A percentile compares a stretch with the other conserved stretches of the same genome.
These are phyloP conservation scores for Pachycephala philippinensis DNA, from an alignment of 2,113 vertebrate species.

Conservation along the genomic window DNA sequence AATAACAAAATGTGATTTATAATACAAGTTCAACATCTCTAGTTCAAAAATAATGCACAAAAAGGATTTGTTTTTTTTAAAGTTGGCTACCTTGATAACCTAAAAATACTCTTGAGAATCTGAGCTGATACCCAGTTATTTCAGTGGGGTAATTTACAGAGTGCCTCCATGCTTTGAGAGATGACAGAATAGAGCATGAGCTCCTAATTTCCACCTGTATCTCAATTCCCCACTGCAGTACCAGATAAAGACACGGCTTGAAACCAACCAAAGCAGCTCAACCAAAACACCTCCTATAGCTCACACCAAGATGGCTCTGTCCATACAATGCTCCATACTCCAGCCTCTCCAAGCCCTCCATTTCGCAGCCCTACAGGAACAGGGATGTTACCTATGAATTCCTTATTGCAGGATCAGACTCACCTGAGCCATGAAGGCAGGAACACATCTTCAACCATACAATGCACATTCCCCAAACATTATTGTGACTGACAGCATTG, in stretches of 20 bases:
- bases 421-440: not conserved
- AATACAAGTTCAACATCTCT: not conserved
- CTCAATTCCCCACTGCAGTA: not conserved
- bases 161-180: not conserved
- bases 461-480: fast-evolving
- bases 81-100: not conserved
- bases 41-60: not conserved
- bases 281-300: not conserved
- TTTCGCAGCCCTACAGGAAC: not conserved
- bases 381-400: fast-evolving
- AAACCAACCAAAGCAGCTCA: not conserved
- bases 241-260: not conserved
- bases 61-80: not conserved
- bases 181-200: fast-evolving
- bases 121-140: not conserved
- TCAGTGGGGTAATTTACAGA: not conserved
- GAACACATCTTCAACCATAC: not conserved
- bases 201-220: not conserved
- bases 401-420: not conserved
- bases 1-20: not conserved
- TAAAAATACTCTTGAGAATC: not conserved
- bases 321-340: not conserved
- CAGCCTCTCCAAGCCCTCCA: not conserved
- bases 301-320: not conserved
- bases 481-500: not conserved